Base-by-base conservation (phyloP, 1,140 invertebrate species). In the Saccostrea cuccullata region DNA sequence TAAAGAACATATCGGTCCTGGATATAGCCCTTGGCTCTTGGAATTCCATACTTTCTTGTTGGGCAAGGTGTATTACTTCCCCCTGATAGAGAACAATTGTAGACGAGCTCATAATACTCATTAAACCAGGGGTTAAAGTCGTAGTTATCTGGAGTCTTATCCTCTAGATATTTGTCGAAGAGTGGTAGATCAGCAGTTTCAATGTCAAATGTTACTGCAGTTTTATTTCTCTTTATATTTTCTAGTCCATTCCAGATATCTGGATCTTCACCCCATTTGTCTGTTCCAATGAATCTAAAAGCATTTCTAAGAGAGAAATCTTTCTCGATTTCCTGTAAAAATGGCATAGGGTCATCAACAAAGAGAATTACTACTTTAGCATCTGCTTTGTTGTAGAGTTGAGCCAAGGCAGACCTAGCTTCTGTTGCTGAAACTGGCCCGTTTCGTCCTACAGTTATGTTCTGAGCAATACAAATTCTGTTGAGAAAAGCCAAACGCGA, bases 221-320 rank as follows among this genome's bases (percentile, higher is more conserved):
- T 92, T 12, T 90, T 87, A 56, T 90, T 83, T 11, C 83, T 85
- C 17, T 94, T 92, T 13, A 93, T 77, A 6, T 96, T 96, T 90
- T 97, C 96, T 3, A 97, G 91, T 0, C 96, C 96, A 89, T 96
- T 96, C 0, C 97, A 95, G 2, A 97, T 94, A 88, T 97, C 96
- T n/a, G 96, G 95, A 91, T 97, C 97, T 85, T 96, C 96, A 12
- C 97, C 97, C 97, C 97, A 97, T 13, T 97, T 97, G 92, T 98
- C 97, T 87, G 97, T 97, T 1, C 97, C 97, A 36, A 98, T 96
- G 96, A 97, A 97, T 67, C 96, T 96, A 90, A 97, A 97, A 15
- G 90, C 87, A 11, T 90, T 88, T 15, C 89, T 90, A 5, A 94
- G 90, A 36, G 91, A 91, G 23, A 93, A 87, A 20, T 93, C 95